phyloP scores from a whole-genome alignment of 2,113 vertebrate species.

The Falcunculus frontatus region DNA sequence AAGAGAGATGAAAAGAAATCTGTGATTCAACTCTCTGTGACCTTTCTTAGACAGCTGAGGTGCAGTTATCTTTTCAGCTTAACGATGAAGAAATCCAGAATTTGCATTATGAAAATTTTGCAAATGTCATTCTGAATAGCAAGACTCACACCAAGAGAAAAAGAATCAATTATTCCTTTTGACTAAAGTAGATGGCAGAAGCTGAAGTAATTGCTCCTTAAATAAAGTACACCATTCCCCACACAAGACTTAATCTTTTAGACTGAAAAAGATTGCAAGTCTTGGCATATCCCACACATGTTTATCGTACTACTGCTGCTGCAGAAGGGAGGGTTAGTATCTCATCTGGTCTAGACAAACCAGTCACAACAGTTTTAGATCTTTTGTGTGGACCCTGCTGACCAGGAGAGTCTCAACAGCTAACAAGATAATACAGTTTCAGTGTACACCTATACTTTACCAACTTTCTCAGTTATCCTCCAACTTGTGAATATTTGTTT shows the following conservation, averaged over 20 bases:
- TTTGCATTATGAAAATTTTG: not conserved
- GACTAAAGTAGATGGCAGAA: not conserved
- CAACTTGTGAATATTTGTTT: not conserved
- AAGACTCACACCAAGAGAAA: not conserved
- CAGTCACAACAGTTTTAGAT: not conserved
- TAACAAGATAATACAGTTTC: not conserved
- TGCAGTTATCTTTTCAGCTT: not conserved
- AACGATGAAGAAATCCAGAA: not conserved
- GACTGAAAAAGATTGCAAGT: not conserved
- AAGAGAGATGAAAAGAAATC: not conserved
- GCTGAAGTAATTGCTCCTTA: constrained; percentile 35
- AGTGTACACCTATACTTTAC: not conserved
- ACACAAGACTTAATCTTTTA: constrained; percentile 17
- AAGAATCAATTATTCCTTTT: not conserved
- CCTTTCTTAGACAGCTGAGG: not conserved
- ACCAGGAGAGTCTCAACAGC: not conserved
- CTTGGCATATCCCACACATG: not conserved
- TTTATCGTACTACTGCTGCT: not conserved
- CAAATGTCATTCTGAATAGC: not conserved
- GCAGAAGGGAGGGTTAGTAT: not conserved
- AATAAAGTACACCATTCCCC: not conserved
- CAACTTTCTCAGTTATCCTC: not conserved
- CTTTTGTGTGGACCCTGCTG: not conserved
- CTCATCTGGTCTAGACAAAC: not conserved
- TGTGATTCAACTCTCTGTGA: not conserved